phyloP scores from a whole-genome alignment of 2,888 invertebrate species.

The Apamea crenata region DNA sequence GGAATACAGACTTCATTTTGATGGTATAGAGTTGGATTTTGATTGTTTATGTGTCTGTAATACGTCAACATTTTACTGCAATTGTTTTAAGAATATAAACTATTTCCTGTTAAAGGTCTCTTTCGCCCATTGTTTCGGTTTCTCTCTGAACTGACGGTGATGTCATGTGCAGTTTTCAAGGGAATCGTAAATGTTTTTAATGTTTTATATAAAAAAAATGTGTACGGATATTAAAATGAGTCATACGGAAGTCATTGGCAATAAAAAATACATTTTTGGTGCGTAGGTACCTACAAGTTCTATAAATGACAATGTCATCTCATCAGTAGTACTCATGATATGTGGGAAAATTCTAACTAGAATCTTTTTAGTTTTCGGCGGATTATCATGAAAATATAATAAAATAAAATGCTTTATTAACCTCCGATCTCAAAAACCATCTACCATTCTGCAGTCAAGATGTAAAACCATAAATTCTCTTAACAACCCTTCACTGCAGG shows the following conservation, averaged over 20 bases:
- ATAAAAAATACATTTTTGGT: conserved; percentile 24
- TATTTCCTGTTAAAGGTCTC: conserved; percentile 87
- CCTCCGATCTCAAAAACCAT: conserved; percentile 53
- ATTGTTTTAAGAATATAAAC: conserved; percentile 87
- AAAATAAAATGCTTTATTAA: conserved; percentile 45
- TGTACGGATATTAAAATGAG: conserved; percentile 46
- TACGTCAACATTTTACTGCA: conserved; percentile 80
- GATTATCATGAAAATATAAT: conserved; percentile 16
- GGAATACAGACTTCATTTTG: conserved; percentile 62
- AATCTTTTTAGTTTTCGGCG: neutral
- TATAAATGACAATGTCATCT: neutral
- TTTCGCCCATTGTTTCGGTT: conserved; percentile 84
- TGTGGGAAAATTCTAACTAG: neutral
- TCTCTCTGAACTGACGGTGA: conserved; percentile 82
- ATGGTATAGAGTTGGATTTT: conserved; percentile 65
- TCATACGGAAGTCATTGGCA: conserved; percentile 54
- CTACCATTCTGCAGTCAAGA: conserved; percentile 63
- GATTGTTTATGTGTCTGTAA: conserved; percentile 53
- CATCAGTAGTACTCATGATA: neutral
- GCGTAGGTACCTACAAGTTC: neutral
- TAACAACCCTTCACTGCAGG: conserved; percentile 89
- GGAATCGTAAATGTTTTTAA: conserved; percentile 70
- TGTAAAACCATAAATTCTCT: conserved; percentile 81
- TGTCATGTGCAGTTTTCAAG: conserved; percentile 81
- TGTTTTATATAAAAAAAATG: conserved; percentile 64